Conservation (phyloP, 1,140 invertebrate species). For the Aphis craccivora region DNA sequence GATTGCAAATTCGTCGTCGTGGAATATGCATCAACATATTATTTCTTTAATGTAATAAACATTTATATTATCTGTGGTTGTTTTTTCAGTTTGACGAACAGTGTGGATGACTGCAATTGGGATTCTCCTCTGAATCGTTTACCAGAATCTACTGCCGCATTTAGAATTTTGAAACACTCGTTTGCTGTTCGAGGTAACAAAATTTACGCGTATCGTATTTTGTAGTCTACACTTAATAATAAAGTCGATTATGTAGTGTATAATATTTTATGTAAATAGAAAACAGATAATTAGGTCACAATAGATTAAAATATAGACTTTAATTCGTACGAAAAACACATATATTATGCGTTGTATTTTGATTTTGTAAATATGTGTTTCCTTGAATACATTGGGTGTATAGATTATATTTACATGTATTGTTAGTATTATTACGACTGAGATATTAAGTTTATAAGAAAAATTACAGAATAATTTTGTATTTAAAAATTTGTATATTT, state of each 20-base stretch:
- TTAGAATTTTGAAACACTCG: conserved; percentile 41
- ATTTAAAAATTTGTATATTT: too few species aligned
- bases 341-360: background rate
- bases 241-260: background rate
- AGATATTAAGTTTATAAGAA: too few species aligned
- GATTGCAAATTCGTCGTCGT: background rate
- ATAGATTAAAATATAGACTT: background rate
- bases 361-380: background rate
- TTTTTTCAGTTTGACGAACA: background rate
- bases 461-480: too few species aligned
- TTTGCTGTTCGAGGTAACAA: conserved; percentile 37
- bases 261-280: background rate
- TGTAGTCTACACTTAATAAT: background rate
- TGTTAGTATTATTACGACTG: too few species aligned
- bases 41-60: too few species aligned
- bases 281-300: background rate
- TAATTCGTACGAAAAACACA: background rate
- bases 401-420: too few species aligned
- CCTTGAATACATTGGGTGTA: too few species aligned
- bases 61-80: background rate
- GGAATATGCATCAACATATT: background rate
- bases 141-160: conserved; percentile 16
- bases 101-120: conserved; percentile 33
- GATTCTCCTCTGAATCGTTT: conserved; percentile 36
- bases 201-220: too few species aligned